Conservation (phyloP, 2,113 vertebrate species). For the Danio rerio region DNA sequence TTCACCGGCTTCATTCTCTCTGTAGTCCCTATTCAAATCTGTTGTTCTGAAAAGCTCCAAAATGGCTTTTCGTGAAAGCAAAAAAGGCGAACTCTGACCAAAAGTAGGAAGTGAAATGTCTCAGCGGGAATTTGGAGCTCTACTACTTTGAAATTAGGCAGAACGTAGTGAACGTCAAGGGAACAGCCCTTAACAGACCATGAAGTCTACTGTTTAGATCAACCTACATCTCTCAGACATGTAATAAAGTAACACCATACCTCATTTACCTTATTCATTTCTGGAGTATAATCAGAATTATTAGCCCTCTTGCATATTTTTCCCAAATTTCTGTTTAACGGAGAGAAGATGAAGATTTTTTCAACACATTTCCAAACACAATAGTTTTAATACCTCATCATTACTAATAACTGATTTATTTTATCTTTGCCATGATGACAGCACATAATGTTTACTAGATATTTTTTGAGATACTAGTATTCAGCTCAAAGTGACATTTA, state of each 20-base stretch:
- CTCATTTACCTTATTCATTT: not conserved
- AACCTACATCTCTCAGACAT: not conserved
- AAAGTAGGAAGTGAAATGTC: constrained; percentile 27
- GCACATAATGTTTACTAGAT: no score
- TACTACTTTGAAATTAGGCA: constrained; percentile 19
- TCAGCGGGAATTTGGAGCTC: constrained; percentile 25
- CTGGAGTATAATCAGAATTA: no score
- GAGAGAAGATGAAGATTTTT: no score
- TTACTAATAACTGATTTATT: no score
- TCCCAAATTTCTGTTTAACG: no score
- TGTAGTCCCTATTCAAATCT: not conserved
- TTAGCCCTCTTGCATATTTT: no score
- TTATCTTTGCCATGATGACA: no score
- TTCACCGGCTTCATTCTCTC: not conserved
- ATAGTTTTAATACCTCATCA: no score
- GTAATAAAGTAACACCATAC: not conserved
- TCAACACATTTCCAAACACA: no score
- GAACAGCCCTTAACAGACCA: constrained; percentile 25
- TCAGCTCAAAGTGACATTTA: no score
- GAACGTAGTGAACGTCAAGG: constrained; percentile 15
- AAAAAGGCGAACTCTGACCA: constrained; percentile 43
- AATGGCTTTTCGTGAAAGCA: constrained; percentile 17
- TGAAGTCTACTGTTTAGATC: constrained; percentile 22
- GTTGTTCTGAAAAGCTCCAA: constrained; percentile 1
- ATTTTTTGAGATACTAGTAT: no score